Evolutionary conservation across 2,797 vertebrate genomes (phyloP).

Genomic region (Siniperca scherzeri): DNA sequence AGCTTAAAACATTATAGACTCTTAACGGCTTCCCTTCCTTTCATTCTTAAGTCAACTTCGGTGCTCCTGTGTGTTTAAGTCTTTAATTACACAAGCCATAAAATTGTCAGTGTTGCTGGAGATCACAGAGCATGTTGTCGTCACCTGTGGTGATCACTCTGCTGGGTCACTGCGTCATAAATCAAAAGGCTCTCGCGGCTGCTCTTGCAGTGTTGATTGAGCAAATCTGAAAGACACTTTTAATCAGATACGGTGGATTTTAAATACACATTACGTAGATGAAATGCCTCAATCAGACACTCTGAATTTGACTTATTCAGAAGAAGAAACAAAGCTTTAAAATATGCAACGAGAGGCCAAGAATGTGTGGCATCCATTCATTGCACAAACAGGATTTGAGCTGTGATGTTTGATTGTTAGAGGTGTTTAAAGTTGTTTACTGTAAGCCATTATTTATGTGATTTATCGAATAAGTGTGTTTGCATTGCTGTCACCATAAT

Average conservation of each 20-base stretch:
- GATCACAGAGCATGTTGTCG: conserved; percentile 65
- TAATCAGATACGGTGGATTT: not conserved
- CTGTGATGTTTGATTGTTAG: conserved; percentile 31
- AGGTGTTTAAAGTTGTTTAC: conserved; percentile 23
- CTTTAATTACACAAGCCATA: conserved; percentile 70
- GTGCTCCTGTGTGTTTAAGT: conserved; percentile 56
- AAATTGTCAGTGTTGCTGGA: conserved; percentile 66
- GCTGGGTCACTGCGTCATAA: conserved; percentile 23
- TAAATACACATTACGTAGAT: not conserved
- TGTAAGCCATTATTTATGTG: conserved; percentile 17
- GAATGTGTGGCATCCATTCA: conserved; percentile 44
- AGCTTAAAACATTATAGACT: conserved; percentile 32
- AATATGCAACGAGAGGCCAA: conserved; percentile 14
- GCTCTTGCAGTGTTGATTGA: conserved; percentile 19
- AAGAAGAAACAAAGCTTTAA: conserved; percentile 22
- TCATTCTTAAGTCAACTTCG: conserved; percentile 51
- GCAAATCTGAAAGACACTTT: conserved; percentile 19
- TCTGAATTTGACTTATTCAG: not conserved
- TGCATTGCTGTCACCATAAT: conserved; percentile 2
- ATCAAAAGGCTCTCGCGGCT: conserved; percentile 31
- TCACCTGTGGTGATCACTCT: conserved; percentile 72
- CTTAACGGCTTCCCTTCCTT: conserved; percentile 50
- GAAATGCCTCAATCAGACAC: not conserved
- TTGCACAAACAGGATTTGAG: conserved; percentile 42
- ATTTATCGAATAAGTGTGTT: conserved; percentile 11